Percentiles rank a stretch among this genome's conserved stretches.
These are phyloP conservation scores for Gymnopithys bicolor DNA, from an alignment of 2,797 vertebrate genomes.

Conservation along the genomic window DNA sequence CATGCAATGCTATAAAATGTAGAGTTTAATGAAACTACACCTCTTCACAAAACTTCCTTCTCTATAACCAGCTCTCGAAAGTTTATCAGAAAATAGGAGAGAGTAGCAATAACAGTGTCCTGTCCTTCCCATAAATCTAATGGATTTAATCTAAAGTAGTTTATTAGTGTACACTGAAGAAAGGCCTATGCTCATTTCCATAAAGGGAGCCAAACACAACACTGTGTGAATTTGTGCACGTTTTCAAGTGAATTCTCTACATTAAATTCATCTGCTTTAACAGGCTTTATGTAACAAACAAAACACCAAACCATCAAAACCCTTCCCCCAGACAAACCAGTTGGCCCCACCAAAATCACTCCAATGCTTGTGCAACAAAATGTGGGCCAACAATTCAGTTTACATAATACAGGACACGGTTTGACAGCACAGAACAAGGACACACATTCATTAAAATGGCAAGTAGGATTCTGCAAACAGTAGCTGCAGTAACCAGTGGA, in stretches of 20 bases:
- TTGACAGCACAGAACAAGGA: background rate
- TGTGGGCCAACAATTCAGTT: background rate
- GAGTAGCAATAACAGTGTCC: background rate
- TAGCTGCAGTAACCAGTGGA: background rate
- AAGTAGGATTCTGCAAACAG: background rate
- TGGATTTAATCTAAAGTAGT: background rate
- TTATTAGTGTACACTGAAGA: background rate
- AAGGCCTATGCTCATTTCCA: background rate
- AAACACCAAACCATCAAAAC: background rate
- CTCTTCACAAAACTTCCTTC: background rate
- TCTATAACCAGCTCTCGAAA: background rate
- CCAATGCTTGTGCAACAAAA: background rate
- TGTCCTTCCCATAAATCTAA: background rate
- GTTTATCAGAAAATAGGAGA: background rate
- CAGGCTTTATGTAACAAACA: background rate
- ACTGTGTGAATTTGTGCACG: background rate
- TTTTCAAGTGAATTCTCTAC: background rate
- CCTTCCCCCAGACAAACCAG: fast-evolving
- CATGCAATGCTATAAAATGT: background rate
- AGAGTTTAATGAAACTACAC: background rate
- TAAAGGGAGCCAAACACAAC: background rate
- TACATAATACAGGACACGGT: fast-evolving
- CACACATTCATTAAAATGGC: background rate
- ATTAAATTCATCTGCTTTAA: background rate
- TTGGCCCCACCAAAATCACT: background rate